These are phyloP conservation scores for Perdita meconis DNA, from an alignment of 2,888 invertebrate genomes.

Conservation along the genomic window DNA sequence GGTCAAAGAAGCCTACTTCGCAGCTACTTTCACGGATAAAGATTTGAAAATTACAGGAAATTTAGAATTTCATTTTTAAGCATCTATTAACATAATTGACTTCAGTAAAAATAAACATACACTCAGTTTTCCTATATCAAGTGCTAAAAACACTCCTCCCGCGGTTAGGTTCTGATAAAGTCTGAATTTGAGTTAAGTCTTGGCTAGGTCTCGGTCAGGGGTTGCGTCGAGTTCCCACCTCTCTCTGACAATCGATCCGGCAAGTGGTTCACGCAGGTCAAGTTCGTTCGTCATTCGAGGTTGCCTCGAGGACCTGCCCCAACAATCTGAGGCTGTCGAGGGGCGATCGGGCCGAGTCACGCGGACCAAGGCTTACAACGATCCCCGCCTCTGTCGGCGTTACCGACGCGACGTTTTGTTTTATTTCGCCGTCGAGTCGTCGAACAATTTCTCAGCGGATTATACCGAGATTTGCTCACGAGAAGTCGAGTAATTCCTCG, in stretches of 20 bases:
- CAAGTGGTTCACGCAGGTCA: constrained; percentile 36
- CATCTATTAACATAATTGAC: too few relatives aligned
- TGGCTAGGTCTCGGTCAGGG: too few relatives aligned
- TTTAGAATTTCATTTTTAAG: too few relatives aligned
- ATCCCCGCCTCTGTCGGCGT: constrained; percentile 30
- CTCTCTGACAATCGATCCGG: constrained; percentile 11
- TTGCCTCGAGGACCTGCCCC: constrained; percentile 44
- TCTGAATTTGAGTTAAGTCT: too few relatives aligned
- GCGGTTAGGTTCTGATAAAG: too few relatives aligned
- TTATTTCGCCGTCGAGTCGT: constrained; percentile 55
- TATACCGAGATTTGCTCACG: constrained; percentile 54
- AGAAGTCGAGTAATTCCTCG: constrained; percentile 65
- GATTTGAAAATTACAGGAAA: too few relatives aligned
- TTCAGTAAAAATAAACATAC: too few relatives aligned
- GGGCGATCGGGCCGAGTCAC: not conserved
- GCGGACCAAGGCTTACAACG: constrained; percentile 34
- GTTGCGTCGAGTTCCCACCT: not conserved
- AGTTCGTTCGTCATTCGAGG: constrained; percentile 50
- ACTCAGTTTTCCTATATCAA: too few relatives aligned
- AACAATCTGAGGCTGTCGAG: constrained; percentile 19
- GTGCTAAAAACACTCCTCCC: too few relatives aligned
- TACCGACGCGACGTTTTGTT: constrained; percentile 39
- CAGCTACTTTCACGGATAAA: too few relatives aligned
- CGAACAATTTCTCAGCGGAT: constrained; percentile 65
- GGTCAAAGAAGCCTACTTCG: too few relatives aligned